Base-by-base conservation (phyloP, 2,888 invertebrate genomes). In the Gortyna flavago region DNA sequence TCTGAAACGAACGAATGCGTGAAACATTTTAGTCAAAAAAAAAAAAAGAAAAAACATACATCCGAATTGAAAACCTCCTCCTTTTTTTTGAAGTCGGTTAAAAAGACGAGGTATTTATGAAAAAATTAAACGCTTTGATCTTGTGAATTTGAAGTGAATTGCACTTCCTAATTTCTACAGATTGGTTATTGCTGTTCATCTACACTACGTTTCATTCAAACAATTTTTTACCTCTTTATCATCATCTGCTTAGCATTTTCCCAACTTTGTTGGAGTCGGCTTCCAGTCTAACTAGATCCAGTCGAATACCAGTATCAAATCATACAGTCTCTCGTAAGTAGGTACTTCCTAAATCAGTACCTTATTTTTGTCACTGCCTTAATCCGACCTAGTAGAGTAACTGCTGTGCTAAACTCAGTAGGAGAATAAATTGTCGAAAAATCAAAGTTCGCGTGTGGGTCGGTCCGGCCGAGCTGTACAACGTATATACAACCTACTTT, bases 371-470 rank as follows among this genome's bases (percentile, higher is more conserved):
- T 38, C 32, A 73, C 25, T 41, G 41, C 72, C 3, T 48, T 71
- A 48, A 25, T 2, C 25, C 25, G 8, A 72, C 25, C 25, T 54
- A 29, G 32, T 44, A 8, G 25, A 8, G 25, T 18, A 54, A 57
- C n/a, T 32, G 35, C 21, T 75, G 21, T 25, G 25, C 44, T 25
- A 21, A 44, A 18, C 29, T 48, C 25, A 25, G 16, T 18, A 18
- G 2, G 29, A 59, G 29, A 68, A 68, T 61, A 81, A 77, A 61
- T 69, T 76, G 61, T 59, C 61, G 65, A 72, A 78, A 86, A 85
- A 75, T 79, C 44, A 78, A 77, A 74, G 76, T 61, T 89, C 69
- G 90, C 91, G 87, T 91, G 90, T 86, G 75, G 80, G 85, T 76
- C 29, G 41, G 44, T 25, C 59, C 21, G 44, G 8, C 75, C 2